phyloP scores from a whole-genome alignment of 2,113 vertebrate genomes.

The Eolophus roseicapilla region DNA sequence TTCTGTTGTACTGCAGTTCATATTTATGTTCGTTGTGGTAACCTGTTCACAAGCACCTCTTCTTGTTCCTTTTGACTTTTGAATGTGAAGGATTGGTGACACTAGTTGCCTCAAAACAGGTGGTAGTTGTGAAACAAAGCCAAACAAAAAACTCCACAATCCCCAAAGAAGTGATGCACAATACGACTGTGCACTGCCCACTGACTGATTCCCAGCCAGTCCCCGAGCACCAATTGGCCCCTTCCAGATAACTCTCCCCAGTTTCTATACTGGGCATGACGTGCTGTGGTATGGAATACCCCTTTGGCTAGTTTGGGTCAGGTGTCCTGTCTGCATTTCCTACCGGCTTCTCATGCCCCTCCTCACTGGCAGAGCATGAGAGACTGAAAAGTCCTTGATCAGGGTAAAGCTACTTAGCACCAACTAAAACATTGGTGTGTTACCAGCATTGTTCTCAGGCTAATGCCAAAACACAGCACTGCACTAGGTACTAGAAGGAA shows the following conservation, averaged over 20 bases:
- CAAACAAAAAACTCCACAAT: not conserved
- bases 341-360: not conserved
- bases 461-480: not conserved
- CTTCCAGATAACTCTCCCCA: not conserved
- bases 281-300: not conserved
- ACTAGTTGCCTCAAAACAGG: not conserved
- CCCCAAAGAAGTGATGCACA: not conserved
- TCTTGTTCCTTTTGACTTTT: not conserved
- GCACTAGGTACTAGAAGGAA: not conserved
- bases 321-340: not conserved
- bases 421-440: not conserved
- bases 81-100: not conserved
- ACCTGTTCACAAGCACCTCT: not conserved
- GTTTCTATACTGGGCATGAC: not conserved
- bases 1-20: not conserved
- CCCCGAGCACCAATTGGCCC: not conserved
- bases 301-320: not conserved
- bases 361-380: not conserved
- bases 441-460: not conserved
- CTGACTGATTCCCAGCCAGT: not conserved
- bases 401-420: not conserved
- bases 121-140: not conserved
- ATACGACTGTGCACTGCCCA: not conserved
- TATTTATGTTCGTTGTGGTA: not conserved
- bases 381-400: not conserved